Conservation (phyloP, 2,888 invertebrate genomes). For the Cephonodes hylas region DNA sequence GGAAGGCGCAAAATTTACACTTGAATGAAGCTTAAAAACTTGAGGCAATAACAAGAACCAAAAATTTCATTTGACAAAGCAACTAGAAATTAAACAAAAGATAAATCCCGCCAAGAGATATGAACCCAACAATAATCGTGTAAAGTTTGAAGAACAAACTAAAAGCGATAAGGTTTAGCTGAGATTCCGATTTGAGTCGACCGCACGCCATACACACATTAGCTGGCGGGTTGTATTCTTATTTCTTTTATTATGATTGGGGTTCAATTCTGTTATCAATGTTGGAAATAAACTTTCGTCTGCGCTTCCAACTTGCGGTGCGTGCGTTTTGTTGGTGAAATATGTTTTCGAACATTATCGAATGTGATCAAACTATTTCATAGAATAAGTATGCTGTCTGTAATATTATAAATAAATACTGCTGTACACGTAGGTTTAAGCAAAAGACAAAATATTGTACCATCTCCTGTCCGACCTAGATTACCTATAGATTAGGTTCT, state of each 20-base stretch:
- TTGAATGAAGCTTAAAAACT: too few species aligned
- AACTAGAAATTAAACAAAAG: neutral
- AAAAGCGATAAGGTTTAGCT: neutral
- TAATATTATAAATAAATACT: too few species aligned
- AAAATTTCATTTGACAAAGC: neutral
- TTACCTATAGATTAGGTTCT: too few species aligned
- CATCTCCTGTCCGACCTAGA: too few species aligned
- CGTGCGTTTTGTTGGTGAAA: neutral
- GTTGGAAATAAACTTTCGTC: neutral
- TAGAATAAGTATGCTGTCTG: neutral
- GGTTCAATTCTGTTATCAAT: neutral
- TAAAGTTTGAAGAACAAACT: neutral
- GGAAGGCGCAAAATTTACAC: too few species aligned
- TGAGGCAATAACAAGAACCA: too few species aligned
- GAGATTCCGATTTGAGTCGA: neutral
- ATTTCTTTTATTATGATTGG: neutral
- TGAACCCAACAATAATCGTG: neutral
- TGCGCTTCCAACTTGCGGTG: neutral
- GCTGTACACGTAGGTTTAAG: too few species aligned
- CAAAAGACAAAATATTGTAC: too few species aligned
- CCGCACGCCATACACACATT: constrained; percentile 1
- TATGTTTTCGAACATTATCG: neutral
- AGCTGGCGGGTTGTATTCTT: neutral
- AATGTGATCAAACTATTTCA: neutral
- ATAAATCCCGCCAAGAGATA: neutral